These are phyloP conservation scores for Formica aserva DNA, from an alignment of 2,888 invertebrate genomes.

Conservation along the genomic window DNA sequence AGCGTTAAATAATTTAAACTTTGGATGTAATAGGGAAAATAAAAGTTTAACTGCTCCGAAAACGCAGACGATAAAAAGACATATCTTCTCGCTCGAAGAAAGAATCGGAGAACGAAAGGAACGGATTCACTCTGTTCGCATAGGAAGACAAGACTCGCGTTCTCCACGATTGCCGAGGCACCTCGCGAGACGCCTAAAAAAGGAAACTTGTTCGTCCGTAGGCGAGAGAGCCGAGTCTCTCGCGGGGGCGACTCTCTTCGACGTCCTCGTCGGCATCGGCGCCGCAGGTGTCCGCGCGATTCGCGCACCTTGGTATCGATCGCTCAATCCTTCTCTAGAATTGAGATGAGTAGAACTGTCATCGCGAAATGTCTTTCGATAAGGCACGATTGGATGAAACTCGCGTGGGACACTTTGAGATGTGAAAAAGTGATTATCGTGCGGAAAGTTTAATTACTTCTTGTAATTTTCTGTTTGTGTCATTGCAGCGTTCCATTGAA, in stretches of 20 bases:
- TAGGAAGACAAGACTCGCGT: slow-evolving; percentile 9
- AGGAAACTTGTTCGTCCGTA: slow-evolving; percentile 76
- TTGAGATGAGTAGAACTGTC: slow-evolving; percentile 1
- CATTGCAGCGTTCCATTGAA: background rate
- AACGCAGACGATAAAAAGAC: background rate
- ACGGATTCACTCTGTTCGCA: slow-evolving; percentile 39
- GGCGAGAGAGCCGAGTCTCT: slow-evolving; percentile 67
- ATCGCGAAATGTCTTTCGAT: background rate
- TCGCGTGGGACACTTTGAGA: background rate
- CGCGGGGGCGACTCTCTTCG: slow-evolving; percentile 73
- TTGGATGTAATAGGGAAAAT: background rate
- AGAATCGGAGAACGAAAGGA: slow-evolving; percentile 67
- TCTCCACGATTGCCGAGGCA: slow-evolving; percentile 43
- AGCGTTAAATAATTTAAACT: background rate
- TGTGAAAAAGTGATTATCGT: background rate
- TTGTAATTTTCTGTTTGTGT: background rate
- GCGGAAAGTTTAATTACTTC: background rate
- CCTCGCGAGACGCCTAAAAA: slow-evolving; percentile 70
- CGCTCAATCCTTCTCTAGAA: background rate
- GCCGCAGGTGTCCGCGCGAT: slow-evolving; percentile 69
- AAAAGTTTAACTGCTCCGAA: too few species aligned
- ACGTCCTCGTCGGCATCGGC: slow-evolving; percentile 55
- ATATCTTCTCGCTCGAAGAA: background rate
- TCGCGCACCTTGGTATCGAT: slow-evolving; percentile 34
- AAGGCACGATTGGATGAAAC: background rate